Base-by-base conservation (phyloP, 2,113 vertebrate genomes). In the Tachuris rubrigastra region DNA sequence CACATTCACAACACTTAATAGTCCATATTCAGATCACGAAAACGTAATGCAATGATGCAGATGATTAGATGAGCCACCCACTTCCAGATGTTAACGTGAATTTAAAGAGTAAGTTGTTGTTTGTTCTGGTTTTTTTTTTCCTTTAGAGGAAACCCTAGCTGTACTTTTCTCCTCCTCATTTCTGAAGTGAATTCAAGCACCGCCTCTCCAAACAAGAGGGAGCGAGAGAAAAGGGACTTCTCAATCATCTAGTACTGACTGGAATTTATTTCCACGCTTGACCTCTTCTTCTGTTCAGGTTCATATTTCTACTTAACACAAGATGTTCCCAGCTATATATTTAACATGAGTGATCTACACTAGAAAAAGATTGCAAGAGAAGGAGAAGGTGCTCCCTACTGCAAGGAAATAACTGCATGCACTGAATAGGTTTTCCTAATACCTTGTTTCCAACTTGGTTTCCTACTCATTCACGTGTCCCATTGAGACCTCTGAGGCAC, bases 241-340 rank as follows among this genome's bases (percentile, higher is more conserved):
- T 93, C 90, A 71, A 30, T 95, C 90, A 90, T 75, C 41, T 55
- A 73, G 39, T 86, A 81, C 76, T 72, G 90, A 94, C 92, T 92
- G 52, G 92, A 97, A 96, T 97, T 97, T 95, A 96, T 96, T 95
- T 96, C 95, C 86, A 95, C 3, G 74, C 94, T 95, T 94, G 95
- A 96, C 95, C 95, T 90, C 93, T 94, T 95, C 92, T 95, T 95
- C 95, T 96, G 93, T 96, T 96, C 90, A 92, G 92, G 95, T 96
- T 96, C 92, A 58, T 89, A 87, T 93, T 88, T 94, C 90, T 94
- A 90, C 95, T 95, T 97, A 96, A 93, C 92, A 94, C 93, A 93
- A 90, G 93, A 90, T 82, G 86, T 89, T 91, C 85, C 95, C 52
- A 71, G 80, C 83, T 92, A 93, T 94, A 92, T 95, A 92, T 93